Evolutionary conservation across 2,888 invertebrate genomes (phyloP).

Genomic region (Agonopterix subpropinquella): DNA sequence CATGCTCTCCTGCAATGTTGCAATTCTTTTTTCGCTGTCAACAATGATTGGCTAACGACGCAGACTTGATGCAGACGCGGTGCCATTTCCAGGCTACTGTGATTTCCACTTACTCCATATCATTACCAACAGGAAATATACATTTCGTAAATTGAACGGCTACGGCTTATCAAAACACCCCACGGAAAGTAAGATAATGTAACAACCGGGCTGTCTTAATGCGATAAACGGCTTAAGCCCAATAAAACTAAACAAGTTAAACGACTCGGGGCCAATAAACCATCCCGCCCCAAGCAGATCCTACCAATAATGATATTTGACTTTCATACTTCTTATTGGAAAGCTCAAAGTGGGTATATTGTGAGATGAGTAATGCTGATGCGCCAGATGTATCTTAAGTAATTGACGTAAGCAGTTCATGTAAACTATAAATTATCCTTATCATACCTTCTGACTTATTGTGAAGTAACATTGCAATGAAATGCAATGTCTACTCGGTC

Average conservation of each 20-base stretch:
- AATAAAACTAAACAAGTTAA: constrained; percentile 71
- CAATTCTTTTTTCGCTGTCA: too few relatives aligned
- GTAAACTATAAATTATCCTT: constrained; percentile 36
- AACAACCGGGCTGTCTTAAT: constrained; percentile 55
- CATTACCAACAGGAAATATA: background rate
- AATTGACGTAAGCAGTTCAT: constrained; percentile 41
- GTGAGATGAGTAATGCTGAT: constrained; percentile 38
- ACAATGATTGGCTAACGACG: too few relatives aligned
- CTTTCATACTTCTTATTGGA: constrained; percentile 20
- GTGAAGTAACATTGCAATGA: constrained; percentile 2
- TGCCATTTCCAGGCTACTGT: constrained; percentile 6
- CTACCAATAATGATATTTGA: constrained; percentile 39
- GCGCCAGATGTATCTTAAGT: constrained; percentile 32
- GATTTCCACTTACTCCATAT: background rate
- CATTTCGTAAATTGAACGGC: constrained; percentile 43
- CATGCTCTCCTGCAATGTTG: too few relatives aligned
- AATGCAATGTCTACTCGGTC: constrained; percentile 8
- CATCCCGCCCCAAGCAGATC: constrained; percentile 35
- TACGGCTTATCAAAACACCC: constrained; percentile 53
- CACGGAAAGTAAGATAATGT: constrained; percentile 43
- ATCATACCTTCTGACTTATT: constrained; percentile 17
- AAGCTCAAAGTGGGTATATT: constrained; percentile 22
- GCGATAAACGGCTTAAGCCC: constrained; percentile 61
- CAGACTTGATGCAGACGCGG: constrained; percentile 16
- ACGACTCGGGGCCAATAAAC: constrained; percentile 52